Percentiles rank a stretch among this genome's conserved stretches.
These are phyloP conservation scores for Erebia ligea DNA, from an alignment of 2,888 invertebrate genomes.

Conservation along the genomic window DNA sequence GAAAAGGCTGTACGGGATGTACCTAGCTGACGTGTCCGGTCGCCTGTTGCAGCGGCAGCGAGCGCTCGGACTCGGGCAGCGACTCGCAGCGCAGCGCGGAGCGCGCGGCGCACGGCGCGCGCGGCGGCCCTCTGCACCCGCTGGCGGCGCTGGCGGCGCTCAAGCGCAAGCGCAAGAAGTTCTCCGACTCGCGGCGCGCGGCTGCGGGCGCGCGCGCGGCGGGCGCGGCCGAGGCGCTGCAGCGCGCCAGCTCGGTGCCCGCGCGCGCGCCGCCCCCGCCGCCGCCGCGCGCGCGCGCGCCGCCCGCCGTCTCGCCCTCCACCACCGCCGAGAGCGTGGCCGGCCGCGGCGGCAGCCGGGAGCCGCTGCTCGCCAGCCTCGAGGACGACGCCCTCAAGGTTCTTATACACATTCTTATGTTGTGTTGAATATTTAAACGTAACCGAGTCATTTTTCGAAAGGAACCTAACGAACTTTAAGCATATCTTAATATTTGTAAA, in stretches of 20 bases:
- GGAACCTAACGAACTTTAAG: too few species aligned
- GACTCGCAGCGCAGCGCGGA: slow-evolving; percentile 87
- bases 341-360: slow-evolving; percentile 78
- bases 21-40: slow-evolving; percentile 51
- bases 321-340: slow-evolving; percentile 40
- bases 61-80: slow-evolving; percentile 87
- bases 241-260: slow-evolving; percentile 65
- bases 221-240: slow-evolving; percentile 51
- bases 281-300: slow-evolving; percentile 57
- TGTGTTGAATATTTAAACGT: not conserved
- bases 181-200: slow-evolving; percentile 88
- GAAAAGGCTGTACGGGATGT: too few species aligned
- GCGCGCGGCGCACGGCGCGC: slow-evolving; percentile 54
- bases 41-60: slow-evolving; percentile 72
- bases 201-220: slow-evolving; percentile 59
- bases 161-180: slow-evolving; percentile 91
- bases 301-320: slow-evolving; percentile 46
- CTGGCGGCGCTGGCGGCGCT: slow-evolving; percentile 88
- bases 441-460: too few species aligned
- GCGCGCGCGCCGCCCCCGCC: slow-evolving; percentile 62
- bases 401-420: not conserved
- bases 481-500: too few species aligned
- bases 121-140: slow-evolving; percentile 66
- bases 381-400: slow-evolving; percentile 78
- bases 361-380: slow-evolving; percentile 85